Evolutionary conservation across 2,113 vertebrate species (phyloP), one percentile per base, ranked within the genome.

Genomic region (Melanostigma gelatinosum): DNA sequence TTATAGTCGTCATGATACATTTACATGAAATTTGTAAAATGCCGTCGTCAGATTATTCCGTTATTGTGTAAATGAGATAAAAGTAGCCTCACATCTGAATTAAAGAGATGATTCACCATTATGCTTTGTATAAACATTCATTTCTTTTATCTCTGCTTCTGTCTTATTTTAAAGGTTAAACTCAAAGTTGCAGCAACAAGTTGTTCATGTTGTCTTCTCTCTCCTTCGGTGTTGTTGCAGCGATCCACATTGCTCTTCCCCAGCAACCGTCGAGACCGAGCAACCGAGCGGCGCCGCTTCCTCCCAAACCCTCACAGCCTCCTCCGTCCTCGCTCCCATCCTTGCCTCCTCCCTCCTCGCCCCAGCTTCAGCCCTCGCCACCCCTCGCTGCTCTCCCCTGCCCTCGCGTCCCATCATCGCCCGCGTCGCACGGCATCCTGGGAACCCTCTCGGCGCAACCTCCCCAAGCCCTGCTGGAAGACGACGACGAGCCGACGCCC

Each of bases 251-350:
- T 9, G 96, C 97, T 74, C 94, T 98, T 88, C 97, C 97, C 77
- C 97, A 97, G 91, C 97, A 97, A 90, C 97, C 97, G 8, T 96
- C 97, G 0, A 93, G 97, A 76, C 97, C 97, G n/a, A 97, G 96
- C 69, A 95, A 96, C 92, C 94, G 96, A 27, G 97, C 96, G 0
- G 96, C 97, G 0, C 94, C 97, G 22, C 94, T 97, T 22, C 97
- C 96, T 50, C 95, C 95, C 4, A 97, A 97, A 89, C 92, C 94
- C 1, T 3, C 93, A 2, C 96, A 95, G 42, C 95, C 95, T 6
- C 94, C 95, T 29, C 79, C 88, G 34, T 72, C 88, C 29, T 78
- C 84, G 0, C 85, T 87, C 1, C 75, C 88, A 8, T 29, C 86
- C 40, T 58, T 82, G 22, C 84, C 90, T 42, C 83, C 86, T 5